Evolutionary conservation across 2,797 vertebrate species (phyloP).

Genomic region (Spinibarbus caldwelli): DNA sequence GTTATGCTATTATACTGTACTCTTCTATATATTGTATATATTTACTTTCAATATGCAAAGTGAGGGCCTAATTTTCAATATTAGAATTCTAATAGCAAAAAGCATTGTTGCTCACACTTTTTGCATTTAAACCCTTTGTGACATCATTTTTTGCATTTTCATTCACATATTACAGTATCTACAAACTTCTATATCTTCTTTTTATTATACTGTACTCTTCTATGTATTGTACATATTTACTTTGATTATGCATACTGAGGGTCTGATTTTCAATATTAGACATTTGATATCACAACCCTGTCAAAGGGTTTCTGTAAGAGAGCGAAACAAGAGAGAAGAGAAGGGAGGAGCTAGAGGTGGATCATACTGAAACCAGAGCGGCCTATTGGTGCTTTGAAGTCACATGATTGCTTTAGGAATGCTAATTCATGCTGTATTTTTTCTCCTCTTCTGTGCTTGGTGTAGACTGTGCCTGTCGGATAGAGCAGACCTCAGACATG

Average conservation of each 20-base stretch:
- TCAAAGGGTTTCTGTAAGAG: conserved; percentile 57
- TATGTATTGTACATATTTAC: neutral
- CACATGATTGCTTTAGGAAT: conserved; percentile 66
- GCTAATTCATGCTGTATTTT: conserved; percentile 66
- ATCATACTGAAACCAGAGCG: conserved; percentile 34
- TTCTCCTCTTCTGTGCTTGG: conserved; percentile 62
- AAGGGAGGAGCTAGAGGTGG: conserved; percentile 53
- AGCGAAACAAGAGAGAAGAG: conserved; percentile 48
- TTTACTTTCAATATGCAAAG: neutral
- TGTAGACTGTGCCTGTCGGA: conserved; percentile 60
- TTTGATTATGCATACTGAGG: neutral
- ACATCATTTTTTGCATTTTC: neutral
- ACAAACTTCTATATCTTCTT: neutral
- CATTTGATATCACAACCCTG: conserved; percentile 40
- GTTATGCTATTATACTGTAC: neutral
- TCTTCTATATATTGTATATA: neutral
- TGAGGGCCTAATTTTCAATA: too few species aligned
- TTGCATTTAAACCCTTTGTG: neutral
- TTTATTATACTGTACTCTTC: neutral
- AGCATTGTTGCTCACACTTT: neutral
- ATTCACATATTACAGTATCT: neutral
- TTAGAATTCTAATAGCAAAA: too few species aligned
- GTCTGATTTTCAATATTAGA: neutral
- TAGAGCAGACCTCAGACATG: conserved; percentile 64
- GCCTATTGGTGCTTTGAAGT: conserved; percentile 59